These are phyloP conservation scores for Semnornis frantzii DNA, from an alignment of 2,113 vertebrate genomes.

Conservation along the genomic window DNA sequence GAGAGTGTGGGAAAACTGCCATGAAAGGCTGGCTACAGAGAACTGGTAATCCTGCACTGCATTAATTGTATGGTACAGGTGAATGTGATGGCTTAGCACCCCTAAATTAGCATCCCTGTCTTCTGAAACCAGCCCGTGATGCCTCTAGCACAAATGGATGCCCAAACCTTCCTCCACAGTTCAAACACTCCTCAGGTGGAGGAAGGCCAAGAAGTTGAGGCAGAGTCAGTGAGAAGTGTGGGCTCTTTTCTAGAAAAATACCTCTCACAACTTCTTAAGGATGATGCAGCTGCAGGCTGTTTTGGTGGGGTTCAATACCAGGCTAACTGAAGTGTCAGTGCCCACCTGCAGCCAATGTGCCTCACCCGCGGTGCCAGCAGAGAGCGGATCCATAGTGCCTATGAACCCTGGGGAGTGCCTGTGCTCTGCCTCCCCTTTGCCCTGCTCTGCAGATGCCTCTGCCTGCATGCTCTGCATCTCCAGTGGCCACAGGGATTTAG, in stretches of 20 bases:
- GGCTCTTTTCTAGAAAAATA: background rate
- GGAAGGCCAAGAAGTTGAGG: background rate
- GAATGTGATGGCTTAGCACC: background rate
- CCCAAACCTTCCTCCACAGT: background rate
- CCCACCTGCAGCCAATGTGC: background rate
- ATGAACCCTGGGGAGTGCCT: background rate
- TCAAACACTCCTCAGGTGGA: background rate
- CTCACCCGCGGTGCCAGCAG: background rate
- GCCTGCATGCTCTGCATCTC: background rate
- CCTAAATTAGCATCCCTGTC: background rate
- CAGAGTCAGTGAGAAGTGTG: background rate
- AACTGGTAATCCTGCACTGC: fast-evolving
- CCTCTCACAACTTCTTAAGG: background rate
- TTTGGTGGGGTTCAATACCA: background rate
- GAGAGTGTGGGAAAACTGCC: background rate
- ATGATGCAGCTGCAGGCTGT: background rate
- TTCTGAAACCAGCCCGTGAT: background rate
- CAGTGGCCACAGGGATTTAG: background rate
- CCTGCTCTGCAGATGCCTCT: background rate
- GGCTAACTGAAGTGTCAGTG: background rate
- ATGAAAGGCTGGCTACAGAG: background rate
- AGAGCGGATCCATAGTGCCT: background rate
- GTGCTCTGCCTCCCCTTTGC: background rate
- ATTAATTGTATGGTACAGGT: background rate
- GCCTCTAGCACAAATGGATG: background rate